Percentiles rank a stretch among this genome's conserved stretches.
Evolutionary conservation across 2,113 vertebrate species (phyloP).

Genomic region (Hippocampus mohnikei): DNA sequence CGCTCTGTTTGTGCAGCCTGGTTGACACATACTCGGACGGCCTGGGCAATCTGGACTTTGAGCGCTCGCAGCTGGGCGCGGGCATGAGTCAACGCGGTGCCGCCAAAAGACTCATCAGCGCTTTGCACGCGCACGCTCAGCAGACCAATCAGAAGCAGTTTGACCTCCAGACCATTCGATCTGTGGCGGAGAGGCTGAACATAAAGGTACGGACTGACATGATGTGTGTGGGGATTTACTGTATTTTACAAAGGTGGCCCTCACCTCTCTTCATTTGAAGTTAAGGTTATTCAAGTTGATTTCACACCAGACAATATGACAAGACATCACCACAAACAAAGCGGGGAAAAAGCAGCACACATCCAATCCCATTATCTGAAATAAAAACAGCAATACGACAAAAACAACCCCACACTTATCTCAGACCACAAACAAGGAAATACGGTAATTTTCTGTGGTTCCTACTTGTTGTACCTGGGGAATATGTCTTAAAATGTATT

Average conservation of each 20-base stretch:
- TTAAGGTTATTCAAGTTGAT: neutral
- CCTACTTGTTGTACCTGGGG: too few relatives aligned
- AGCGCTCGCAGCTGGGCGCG: slow-evolving; percentile 91
- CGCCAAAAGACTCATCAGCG: slow-evolving; percentile 85
- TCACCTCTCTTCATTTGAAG: neutral
- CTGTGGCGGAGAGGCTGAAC: slow-evolving; percentile 79
- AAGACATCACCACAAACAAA: too few relatives aligned
- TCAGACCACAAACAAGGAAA: too few relatives aligned
- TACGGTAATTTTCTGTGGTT: too few relatives aligned
- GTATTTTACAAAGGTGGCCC: neutral
- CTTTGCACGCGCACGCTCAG: slow-evolving; percentile 82
- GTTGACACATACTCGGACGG: slow-evolving; percentile 93
- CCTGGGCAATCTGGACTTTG: slow-evolving; percentile 91
- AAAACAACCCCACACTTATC: too few relatives aligned
- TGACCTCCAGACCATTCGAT: slow-evolving; percentile 81
- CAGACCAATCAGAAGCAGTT: slow-evolving; percentile 86
- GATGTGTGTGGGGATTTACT: neutral
- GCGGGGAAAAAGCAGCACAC: too few relatives aligned
- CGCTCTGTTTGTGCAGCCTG: slow-evolving; percentile 70
- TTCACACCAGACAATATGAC: neutral
- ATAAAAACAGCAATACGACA: too few relatives aligned
- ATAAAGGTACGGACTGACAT: slow-evolving; percentile 73
- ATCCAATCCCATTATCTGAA: too few relatives aligned
- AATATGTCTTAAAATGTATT: neutral
- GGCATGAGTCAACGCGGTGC: slow-evolving; percentile 93